Evolutionary conservation across 2,888 invertebrate genomes (phyloP).

Genomic region (Tortricodes alternella): DNA sequence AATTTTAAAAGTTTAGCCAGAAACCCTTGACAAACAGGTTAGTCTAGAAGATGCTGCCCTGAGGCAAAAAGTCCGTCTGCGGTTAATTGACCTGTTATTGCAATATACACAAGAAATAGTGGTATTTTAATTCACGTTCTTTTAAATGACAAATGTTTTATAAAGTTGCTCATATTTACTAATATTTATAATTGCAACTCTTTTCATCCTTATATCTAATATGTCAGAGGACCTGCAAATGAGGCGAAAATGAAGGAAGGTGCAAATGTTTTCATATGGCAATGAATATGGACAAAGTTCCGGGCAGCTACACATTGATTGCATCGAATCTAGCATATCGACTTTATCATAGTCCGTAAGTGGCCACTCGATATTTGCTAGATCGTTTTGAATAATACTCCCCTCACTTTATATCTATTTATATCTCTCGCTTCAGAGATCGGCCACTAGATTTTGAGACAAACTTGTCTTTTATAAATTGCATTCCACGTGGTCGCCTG

Average conservation of each 20-base stretch:
- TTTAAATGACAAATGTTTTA: background rate
- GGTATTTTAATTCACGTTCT: background rate
- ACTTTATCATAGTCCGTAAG: background rate
- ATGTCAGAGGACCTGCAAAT: no score
- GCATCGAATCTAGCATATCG: no score
- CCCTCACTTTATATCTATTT: constrained; percentile 25
- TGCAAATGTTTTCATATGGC: no score
- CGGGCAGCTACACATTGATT: background rate
- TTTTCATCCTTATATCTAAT: no score
- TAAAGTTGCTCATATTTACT: background rate
- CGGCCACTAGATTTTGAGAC: constrained; percentile 64
- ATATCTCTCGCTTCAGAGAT: constrained; percentile 49
- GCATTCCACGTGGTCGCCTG: constrained; percentile 64
- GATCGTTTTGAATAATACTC: constrained; percentile 36
- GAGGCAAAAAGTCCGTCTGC: background rate
- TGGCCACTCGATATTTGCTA: constrained; percentile 25
- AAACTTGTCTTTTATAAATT: constrained; percentile 68
- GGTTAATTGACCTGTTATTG: background rate
- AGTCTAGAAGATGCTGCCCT: background rate
- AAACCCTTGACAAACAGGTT: background rate
- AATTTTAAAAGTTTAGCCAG: constrained; percentile 1
- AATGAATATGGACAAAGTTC: no score
- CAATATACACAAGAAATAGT: background rate
- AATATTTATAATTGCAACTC: no score
- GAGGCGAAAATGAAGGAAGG: no score